These are phyloP conservation scores for Metacarcinus magister DNA, from an alignment of 2,888 invertebrate genomes.

Conservation along the genomic window DNA sequence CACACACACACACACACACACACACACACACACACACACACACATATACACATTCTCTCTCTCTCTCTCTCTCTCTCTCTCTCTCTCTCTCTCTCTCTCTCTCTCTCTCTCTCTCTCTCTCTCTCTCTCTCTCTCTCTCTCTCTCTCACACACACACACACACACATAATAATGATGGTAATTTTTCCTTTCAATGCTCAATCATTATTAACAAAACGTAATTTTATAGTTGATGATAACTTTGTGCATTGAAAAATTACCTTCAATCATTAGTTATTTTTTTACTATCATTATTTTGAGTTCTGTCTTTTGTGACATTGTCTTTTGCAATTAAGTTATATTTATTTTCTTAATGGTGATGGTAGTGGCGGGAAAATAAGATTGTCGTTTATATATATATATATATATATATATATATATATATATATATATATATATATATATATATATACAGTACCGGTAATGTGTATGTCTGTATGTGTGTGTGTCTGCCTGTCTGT, in stretches of 20 bases:
- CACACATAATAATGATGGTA: background rate
- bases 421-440: too few species aligned
- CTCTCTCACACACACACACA: background rate
- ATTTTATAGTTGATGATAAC: background rate
- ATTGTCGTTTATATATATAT: background rate
- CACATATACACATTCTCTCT: too few species aligned
- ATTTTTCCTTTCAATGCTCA: conserved; percentile 8
- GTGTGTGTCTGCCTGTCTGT: too few species aligned
- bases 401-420: too few species aligned
- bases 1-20: too few species aligned
- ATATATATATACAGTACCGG: background rate
- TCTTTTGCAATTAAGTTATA: background rate
- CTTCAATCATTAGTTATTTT: background rate
- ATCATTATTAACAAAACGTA: background rate
- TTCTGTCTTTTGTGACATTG: background rate
- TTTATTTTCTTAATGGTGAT: background rate
- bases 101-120: too few species aligned
- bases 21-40: conserved; percentile 1
- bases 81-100: too few species aligned
- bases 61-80: too few species aligned
- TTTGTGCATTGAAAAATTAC: too few species aligned
- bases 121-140: too few species aligned
- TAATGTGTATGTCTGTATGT: background rate
- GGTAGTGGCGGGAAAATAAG: background rate
- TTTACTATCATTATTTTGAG: background rate